Evolutionary conservation across 2,797 vertebrate genomes (phyloP).

Genomic region (Enteromius trimaculatus): DNA sequence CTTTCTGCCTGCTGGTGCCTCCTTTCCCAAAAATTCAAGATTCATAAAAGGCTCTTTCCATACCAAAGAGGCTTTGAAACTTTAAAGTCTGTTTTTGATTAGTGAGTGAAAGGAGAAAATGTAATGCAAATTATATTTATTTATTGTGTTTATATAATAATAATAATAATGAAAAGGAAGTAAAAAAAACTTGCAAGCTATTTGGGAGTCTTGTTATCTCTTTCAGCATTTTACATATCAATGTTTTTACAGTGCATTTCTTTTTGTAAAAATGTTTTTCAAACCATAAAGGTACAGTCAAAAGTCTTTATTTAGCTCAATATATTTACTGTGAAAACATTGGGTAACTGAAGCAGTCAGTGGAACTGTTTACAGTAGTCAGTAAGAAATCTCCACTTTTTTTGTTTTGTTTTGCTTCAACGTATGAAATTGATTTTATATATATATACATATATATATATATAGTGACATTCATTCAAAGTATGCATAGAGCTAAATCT

Average conservation of each 20-base stretch:
- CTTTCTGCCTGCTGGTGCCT: constrained; percentile 29
- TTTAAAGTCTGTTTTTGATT: background rate
- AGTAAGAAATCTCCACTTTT: constrained; percentile 62
- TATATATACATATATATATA: constrained; percentile 39
- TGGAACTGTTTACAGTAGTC: constrained; percentile 79
- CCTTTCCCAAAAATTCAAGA: background rate
- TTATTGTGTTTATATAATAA: no score
- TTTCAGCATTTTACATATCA: background rate
- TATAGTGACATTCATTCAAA: constrained; percentile 62
- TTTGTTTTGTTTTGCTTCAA: constrained; percentile 57
- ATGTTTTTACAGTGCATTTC: background rate
- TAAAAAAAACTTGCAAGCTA: background rate
- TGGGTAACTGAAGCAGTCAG: constrained; percentile 66
- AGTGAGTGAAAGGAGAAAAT: background rate
- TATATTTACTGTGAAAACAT: constrained; percentile 74
- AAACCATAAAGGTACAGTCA: constrained; percentile 31
- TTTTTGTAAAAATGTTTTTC: background rate
- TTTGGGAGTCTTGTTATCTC: background rate
- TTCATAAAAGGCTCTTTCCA: background rate
- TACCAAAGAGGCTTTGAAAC: background rate
- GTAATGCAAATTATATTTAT: no score
- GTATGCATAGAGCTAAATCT: constrained; percentile 61
- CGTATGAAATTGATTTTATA: constrained; percentile 33
- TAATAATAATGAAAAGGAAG: background rate
- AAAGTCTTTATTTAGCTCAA: constrained; percentile 67